Base-by-base conservation (phyloP, 2,888 invertebrate genomes). In the Dolichomitus sp. region DNA sequence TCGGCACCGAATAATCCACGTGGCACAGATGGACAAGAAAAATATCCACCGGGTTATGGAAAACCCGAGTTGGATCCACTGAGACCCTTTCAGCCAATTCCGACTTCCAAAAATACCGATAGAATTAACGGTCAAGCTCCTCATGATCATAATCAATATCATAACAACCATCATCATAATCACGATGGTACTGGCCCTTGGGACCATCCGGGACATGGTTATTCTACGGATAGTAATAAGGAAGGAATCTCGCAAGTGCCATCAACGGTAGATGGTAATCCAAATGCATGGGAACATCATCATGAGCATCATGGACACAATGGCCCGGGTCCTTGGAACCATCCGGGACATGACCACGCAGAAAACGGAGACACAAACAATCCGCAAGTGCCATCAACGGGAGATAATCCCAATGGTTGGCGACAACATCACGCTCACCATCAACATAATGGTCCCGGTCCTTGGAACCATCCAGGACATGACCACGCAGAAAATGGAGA, bases 151-250 rank as follows among this genome's bases (percentile, higher is more conserved):
- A 70, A 42, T 17, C 82, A 9, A 40, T 83, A 78, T 72, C 78
- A 85, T 57, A 84, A 45, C 37, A 85, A 61, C 73, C 80, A 79
- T 7, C 33, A 75, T 78, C 77, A 80, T 42, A 73, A 70, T 57
- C 63, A 37, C 6, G 68, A 81, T 42, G 45, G 63, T n/a, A 57
- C 50, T 12, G 80, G 80, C 45, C 65, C 68, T 7, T 37, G 81
- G 19, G 1, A 30, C 4, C 30, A 80, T 33, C 19, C 52, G 6
- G 80, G 70, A 14, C 66, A 69, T 37, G 7, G 33, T 5, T 23
- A 30, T 42, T 12, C 17, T 14, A 23, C 50, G 27, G 37, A 12
- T 19, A 54, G 23, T 19, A 19, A 14, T 0, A 37, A 57, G 14
- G 50, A 40, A 14, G 48, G 17, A 30, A n/a, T 14, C 5, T 63